Evolutionary conservation across 1,140 invertebrate species (phyloP), one percentile per base, ranked within the genome.

Genomic region (Sesamia nonagrioides): DNA sequence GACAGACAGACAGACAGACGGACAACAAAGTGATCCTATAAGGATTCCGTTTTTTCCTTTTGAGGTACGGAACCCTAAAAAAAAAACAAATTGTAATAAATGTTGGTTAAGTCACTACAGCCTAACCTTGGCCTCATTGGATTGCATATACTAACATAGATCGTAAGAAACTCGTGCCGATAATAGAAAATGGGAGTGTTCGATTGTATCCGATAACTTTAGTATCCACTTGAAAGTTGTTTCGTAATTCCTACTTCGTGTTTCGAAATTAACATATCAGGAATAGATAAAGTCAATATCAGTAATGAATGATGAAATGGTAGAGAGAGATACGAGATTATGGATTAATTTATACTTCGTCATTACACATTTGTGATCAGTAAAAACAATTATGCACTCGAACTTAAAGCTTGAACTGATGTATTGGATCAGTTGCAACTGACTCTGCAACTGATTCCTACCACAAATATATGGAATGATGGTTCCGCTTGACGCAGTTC

Each of bases 141-240:
- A 35, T 27, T 27, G 3, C 27, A 27, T 27, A 27, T n/a, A 40
- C 11, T 40, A n/a, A 7, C n/a, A 21, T 2, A 54, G 18, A 54
- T 61, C 40, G 60, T 33, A 40, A 8, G n/a, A 61, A 33, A 60
- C 56, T 37, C n/a, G 60, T 54, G n/a, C 6, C 60, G 60, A 61
- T 61, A 61, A 37, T 40, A 61, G 60, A 61, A 61, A 61, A 61
- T 37, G 60, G 60, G 60, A 61, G 60, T 60, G 56, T 61, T 37
- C 35, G 33, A 61, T 35, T 60, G 27, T 40, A 37, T 61, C 60
- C 35, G 60, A 61, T 61, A 40, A 61, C 11, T 40, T n/a, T 7
- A 18, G 56, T 7, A 35, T 61, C 35, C 60, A 61, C 60, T 61
- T 61, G 60, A 61, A 61, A 61, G 35, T 61, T 37, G 35, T 61